Evolutionary conservation across 2,113 vertebrate species (phyloP).

Genomic region (Motacilla alba): DNA sequence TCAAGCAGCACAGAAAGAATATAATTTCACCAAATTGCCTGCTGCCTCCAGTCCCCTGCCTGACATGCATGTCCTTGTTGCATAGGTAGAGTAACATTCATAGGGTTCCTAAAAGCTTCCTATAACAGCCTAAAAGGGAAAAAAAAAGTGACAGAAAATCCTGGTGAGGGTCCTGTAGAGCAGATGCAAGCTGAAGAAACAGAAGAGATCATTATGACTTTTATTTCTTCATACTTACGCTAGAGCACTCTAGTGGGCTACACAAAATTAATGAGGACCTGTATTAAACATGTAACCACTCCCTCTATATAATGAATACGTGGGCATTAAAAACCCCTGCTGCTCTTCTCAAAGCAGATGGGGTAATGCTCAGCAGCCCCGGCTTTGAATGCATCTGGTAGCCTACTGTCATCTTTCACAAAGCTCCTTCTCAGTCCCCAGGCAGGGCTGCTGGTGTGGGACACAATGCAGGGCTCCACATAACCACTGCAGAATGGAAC

Average conservation of each 20-base stretch:
- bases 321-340: background rate
- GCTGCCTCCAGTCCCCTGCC: background rate
- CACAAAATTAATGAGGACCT: slow-evolving; percentile 3
- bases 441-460: background rate
- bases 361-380: background rate
- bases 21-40: background rate
- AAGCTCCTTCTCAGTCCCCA: background rate
- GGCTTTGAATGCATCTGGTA: slow-evolving; percentile 7
- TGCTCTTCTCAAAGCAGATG: slow-evolving; percentile 19
- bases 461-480: background rate
- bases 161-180: background rate
- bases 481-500: background rate
- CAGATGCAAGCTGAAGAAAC: background rate
- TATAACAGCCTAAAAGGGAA: background rate
- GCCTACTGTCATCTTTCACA: slow-evolving; percentile 8
- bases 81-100: background rate
- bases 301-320: background rate
- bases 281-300: background rate
- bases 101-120: background rate
- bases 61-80: background rate
- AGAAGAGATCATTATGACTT: background rate
- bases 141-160: background rate
- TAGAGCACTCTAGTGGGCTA: background rate
- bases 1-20: background rate
- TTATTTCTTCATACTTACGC: background rate